A percentile compares a stretch with the other conserved stretches of the same genome.
Conservation (phyloP, 2,888 invertebrate species). For the Augiades crinisus region DNA sequence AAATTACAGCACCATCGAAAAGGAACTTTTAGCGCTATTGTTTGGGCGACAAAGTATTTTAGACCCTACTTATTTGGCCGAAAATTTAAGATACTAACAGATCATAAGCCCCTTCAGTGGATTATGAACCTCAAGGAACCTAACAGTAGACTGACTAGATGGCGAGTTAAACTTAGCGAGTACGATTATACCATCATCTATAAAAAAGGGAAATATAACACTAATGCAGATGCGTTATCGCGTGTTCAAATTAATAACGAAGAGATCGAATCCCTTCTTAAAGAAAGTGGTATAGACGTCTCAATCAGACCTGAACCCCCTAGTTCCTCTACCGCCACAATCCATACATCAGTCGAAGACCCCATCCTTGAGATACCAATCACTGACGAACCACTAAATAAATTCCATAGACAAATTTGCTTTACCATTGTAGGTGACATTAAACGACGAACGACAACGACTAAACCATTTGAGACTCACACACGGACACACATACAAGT, state of each 20-base stretch:
- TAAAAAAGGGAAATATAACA: slow-evolving; percentile 5
- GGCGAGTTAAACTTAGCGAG: slow-evolving; percentile 32
- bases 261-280: slow-evolving; percentile 5
- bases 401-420: slow-evolving; percentile 26
- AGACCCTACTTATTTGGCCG: slow-evolving; percentile 30
- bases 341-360: slow-evolving; percentile 9
- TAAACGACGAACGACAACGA: slow-evolving; percentile 17
- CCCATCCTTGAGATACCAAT: slow-evolving; percentile 24
- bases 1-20: slow-evolving; percentile 39
- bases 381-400: slow-evolving; percentile 27
- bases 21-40: slow-evolving; percentile 41
- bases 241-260: slow-evolving; percentile 9
- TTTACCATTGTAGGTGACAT: slow-evolving; percentile 27
- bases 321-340: no score
- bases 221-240: not conserved
- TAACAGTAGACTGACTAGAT: slow-evolving; percentile 45
- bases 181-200: slow-evolving; percentile 2
- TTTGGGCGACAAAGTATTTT: slow-evolving; percentile 33
- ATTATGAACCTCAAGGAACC: slow-evolving; percentile 46
- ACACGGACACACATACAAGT: slow-evolving; percentile 25
- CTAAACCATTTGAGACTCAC: slow-evolving; percentile 28
- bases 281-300: not conserved
- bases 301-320: no score
- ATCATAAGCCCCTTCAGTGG: slow-evolving; percentile 31
- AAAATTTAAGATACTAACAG: slow-evolving; percentile 32